Conservation (phyloP, 2,113 vertebrate species). For the Lycocorax pyrrhopterus region DNA sequence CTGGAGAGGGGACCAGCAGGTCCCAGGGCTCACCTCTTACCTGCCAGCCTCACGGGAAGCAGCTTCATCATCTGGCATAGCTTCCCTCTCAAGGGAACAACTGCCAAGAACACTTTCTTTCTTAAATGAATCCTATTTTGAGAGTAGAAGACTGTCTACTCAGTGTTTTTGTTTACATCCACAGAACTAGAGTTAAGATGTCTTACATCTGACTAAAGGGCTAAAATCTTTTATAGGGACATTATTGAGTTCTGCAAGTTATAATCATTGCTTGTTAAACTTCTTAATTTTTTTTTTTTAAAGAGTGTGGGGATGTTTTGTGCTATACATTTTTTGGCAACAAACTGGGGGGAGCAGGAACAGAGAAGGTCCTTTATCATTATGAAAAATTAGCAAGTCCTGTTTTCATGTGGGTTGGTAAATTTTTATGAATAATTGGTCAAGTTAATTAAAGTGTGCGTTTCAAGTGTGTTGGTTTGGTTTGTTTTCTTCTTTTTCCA, state of each 20-base stretch:
- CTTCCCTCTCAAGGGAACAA: not conserved
- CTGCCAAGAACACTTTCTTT: not conserved
- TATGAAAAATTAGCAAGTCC: not conserved
- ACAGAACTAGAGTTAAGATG: not conserved
- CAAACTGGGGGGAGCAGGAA: not conserved
- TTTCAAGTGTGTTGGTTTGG: not conserved
- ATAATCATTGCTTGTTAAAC: not conserved
- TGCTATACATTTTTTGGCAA: not conserved
- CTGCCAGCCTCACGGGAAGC: not conserved
- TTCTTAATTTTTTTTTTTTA: not conserved
- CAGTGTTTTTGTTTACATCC: not conserved
- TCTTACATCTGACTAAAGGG: not conserved
- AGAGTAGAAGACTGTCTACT: not conserved
- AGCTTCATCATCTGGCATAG: accelerated
- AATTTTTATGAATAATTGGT: not conserved
- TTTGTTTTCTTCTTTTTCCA: not conserved
- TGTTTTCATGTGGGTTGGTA: not conserved
- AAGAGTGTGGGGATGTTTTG: not conserved
- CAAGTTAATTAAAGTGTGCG: not conserved
- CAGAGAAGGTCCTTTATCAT: not conserved
- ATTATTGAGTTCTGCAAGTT: not conserved
- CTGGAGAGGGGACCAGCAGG: not conserved
- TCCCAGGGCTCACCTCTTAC: not conserved
- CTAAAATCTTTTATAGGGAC: not conserved
- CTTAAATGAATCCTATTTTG: not conserved